Evolutionary conservation across 2,888 invertebrate species (phyloP), one percentile per base, ranked within the genome.

Genomic region (Nomada fabriciana): DNA sequence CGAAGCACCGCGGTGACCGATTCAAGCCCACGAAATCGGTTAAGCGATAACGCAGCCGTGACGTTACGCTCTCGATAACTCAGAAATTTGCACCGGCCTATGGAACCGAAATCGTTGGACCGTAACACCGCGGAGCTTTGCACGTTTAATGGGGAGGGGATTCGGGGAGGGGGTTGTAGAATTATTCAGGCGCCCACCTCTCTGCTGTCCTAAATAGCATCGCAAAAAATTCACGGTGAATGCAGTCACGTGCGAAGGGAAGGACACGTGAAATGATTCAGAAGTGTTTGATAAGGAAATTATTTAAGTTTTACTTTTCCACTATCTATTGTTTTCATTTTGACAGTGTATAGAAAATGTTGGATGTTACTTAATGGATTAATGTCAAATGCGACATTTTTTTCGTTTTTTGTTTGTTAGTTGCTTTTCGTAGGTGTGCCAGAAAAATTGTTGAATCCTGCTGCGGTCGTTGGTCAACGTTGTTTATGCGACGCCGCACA

Each of bases 51-150:
- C 78, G 53, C 76, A 18, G 74, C 71, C 61, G 55, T 50, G 79
- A 81, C 84, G 86, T 88, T 82, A 88, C 80, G 57, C 68, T 72
- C 75, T 68, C 80, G 84, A 88, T 86, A 88, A 86, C 76, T 88
- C 79, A 67, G 88, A 87, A 86, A 85, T 84, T 87, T 84, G 73
- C 73, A 73, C 60, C 50, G 74, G 64, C 60, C 65, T 61, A 67
- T 77, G 64, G 70, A 80, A 61, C 68, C 73, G 61, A 57, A 74
- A 43, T 63, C 81, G 80, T 11, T 75, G 82, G 79, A 52, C 73
- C 68, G 79, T 80, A 88, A 88, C 76, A 81, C 52, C 79, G 76
- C 29, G 57, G 79, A 64, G 80, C 82, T 88, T 80, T 80, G 74
- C 72, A 36, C 69, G 78, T 79, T 86, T 86, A 84, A 86, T 76